Evolutionary conservation across 92 coral and sea anemone genomes (phyloP).

Genomic region (Zoanthus solanderi): DNA sequence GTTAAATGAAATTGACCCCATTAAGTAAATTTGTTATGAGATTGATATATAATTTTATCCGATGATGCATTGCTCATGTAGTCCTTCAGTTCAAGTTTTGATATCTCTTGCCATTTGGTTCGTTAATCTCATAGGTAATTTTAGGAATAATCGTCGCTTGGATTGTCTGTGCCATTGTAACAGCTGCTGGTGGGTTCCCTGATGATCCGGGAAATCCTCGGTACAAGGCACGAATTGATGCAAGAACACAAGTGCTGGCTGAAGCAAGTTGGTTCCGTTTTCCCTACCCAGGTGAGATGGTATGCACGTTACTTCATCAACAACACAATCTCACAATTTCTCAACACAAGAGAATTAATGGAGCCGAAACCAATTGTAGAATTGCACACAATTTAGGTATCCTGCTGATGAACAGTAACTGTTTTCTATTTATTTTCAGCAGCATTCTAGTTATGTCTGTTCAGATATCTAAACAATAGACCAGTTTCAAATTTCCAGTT

Average conservation of each 20-base stretch:
- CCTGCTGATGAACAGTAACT: too few species aligned
- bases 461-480: too few species aligned
- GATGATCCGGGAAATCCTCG: constrained; percentile 51
- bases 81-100: neutral
- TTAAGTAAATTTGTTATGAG: too few species aligned
- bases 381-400: too few species aligned
- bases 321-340: neutral
- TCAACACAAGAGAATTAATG: too few species aligned
- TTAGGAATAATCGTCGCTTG: constrained; percentile 79
- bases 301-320: neutral
- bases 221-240: constrained; percentile 83
- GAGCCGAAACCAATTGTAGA: too few species aligned
- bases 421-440: too few species aligned
- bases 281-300: constrained; percentile 87
- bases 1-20: too few species aligned
- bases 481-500: too few species aligned
- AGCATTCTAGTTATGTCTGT: too few species aligned
- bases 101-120: neutral
- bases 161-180: constrained; percentile 84
- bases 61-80: too few species aligned
- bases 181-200: constrained; percentile 85
- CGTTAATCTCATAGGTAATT: constrained; percentile 58
- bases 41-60: too few species aligned
- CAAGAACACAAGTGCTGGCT: constrained; percentile 59
- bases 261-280: constrained; percentile 91